A percentile compares a stretch with the other conserved stretches of the same genome.
Evolutionary conservation across 2,113 vertebrate species (phyloP).

Genomic region (Malurus alboscapulatus): DNA sequence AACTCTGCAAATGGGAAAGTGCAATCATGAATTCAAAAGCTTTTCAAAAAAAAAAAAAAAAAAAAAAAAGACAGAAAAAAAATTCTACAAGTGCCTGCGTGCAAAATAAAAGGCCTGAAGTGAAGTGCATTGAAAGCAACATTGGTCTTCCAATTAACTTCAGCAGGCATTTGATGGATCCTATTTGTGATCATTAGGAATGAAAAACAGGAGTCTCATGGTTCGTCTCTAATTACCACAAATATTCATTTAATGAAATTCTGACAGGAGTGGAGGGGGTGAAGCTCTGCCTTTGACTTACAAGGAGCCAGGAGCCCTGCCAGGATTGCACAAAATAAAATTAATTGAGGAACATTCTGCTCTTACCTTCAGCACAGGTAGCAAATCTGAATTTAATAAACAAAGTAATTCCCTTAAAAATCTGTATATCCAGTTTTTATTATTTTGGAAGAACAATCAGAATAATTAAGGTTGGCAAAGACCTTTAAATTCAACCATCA

Average conservation of each 20-base stretch:
- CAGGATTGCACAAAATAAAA: background rate
- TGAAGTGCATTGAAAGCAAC: background rate
- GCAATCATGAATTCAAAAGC: background rate
- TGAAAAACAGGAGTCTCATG: slow-evolving; percentile 10
- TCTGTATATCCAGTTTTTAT: background rate
- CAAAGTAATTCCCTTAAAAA: background rate
- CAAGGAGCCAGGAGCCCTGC: background rate
- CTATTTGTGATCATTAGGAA: slow-evolving; percentile 14
- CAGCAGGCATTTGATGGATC: slow-evolving; percentile 7
- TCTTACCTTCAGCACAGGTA: background rate
- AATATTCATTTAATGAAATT: slow-evolving; percentile 35
- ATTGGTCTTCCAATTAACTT: slow-evolving; percentile 21
- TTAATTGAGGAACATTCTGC: background rate
- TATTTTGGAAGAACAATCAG: background rate
- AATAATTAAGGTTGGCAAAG: background rate
- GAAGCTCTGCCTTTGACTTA: background rate
- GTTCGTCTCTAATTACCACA: slow-evolving; percentile 22
- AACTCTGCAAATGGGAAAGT: background rate
- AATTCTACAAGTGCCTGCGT: background rate
- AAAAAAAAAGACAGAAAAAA: background rate
- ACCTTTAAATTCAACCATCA: background rate
- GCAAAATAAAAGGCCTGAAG: background rate
- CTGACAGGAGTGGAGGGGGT: background rate
- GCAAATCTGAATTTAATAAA: background rate
- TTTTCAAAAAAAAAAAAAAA: background rate